Evolutionary conservation across 2,797 vertebrate species (phyloP), one percentile per base, ranked within the genome.

Genomic region (Heteromormyrus szaboi): DNA sequence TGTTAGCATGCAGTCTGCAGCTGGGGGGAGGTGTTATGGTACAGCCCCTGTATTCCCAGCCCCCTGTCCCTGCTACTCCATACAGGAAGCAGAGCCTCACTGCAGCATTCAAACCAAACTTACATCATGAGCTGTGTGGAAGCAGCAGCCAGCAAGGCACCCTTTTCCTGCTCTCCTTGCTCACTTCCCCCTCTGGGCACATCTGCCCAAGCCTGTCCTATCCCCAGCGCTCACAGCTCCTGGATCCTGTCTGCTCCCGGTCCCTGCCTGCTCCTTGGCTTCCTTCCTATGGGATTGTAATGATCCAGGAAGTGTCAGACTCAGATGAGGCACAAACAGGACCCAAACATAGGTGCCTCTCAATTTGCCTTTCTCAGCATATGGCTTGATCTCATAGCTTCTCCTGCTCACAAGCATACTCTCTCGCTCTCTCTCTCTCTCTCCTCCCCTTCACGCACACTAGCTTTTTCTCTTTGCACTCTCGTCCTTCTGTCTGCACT

Each of bases 271-370:
- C 51, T 91, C 89, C 79, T 91, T 91, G 91, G 91, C 91, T 92
- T 81, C 83, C 88, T 91, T 88, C 89, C 62, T 91, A 85, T 87
- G 68, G 88, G 88, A 90, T 89, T 91, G 89, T 50, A 90, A 79
- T 87, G 92, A 87, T 93, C 92, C 93, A 93, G 93, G 93, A 93
- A 93, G 92, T 92, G 92, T 93, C 91, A 92, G 91, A 92, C 87
- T 91, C 90, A 90, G 79, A 88, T 90, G 87, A 91, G 87, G 89
- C 88, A 89, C 88, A 83, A 2, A 3, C 83, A 93, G 93, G 92
- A 93, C 93, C 93, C 87, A 88, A 54, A 89, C 72, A 72, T 89
- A 93, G 93, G 89, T 91, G 92, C 83, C 92, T 87, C 44, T 79
- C 54, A 68, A 91, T 76, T 85, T 93, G 93, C 93, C 93, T 91